Evolutionary conservation across 2,888 invertebrate species (phyloP), one percentile per base, ranked within the genome.

Genomic region (Drosophila prolongata): DNA sequence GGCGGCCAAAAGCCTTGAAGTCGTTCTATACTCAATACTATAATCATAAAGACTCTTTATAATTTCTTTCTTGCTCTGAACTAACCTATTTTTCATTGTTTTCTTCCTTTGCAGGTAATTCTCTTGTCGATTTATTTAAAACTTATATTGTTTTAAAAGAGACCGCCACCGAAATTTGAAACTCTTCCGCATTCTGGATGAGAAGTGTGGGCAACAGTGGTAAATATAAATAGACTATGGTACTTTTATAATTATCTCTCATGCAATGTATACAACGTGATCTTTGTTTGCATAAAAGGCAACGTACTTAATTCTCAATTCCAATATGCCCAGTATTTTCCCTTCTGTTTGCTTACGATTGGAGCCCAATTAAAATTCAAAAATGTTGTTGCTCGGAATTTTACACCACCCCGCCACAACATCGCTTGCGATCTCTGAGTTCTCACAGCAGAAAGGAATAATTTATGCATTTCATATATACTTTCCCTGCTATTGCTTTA

Each of bases 321-420:
- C 59, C 24, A 46, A 65, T 35, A 34, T 44, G 46, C 52, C 34
- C 37, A 24, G 14, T n/a, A 27, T 6, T 49, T 54, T 47, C 40
- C 35, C 13, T 34, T 49, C 8, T 9, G 13, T 14, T 38, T 43
- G 42, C 38, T 43, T 19, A 5, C n/a, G 9, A 27, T 14, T 11
- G 34, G 14, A 30, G 16, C 27, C 78, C 87, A 82, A 87, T 87
- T 82, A 87, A 82, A 82, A 87, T 82, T 80, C 82, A 78, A 72
- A 73, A 80, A 69, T 76, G 58, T 65, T 53, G 37, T 16, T 16
- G 30, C 14, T 34, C 14, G 30, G 47, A 30, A 47, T 47, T 34
- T 47, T 47, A 10, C 47, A 30, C 46, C 3, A 19, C 5, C 43
- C 16, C 43, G 5, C 16, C 16, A 43, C 16, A 43, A 43, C 43